Base-by-base conservation (phyloP, 1,140 invertebrate genomes). In the Grapholita molesta region DNA sequence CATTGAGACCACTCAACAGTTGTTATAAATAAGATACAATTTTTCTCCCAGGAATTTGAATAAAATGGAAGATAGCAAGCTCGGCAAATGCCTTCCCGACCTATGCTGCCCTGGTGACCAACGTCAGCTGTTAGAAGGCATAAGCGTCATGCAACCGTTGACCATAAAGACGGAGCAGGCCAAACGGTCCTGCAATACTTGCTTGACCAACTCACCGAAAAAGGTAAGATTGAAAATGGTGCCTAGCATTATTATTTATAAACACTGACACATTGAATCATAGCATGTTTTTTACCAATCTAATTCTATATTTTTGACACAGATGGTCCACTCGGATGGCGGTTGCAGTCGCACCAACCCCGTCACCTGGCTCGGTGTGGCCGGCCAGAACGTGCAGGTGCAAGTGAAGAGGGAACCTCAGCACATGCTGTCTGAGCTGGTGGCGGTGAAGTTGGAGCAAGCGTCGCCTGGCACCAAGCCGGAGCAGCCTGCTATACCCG, bases 331-430 rank as follows among this genome's bases (percentile, higher is more conserved):
- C 68, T 78, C 85, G 7, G 85, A 86, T 64, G 84, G 89, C 68
- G 91, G 90, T 0, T 94, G 93, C 79, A 94, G 93, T 75, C 83
- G 93, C 28, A 94, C 93, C 4, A 94, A 94, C 78, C 93, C 93
- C 0, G 89, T 94, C 18, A 89, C 93, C 12, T 94, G 93, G 93
- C 76, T 90, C 9, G 88, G 86, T n/a, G 82, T 89, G 66, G 80
- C 80, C 6, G 86, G 86, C 0, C 83, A 84, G 55, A 85, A 83
- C 70, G 74, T 89, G 6, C 85, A 86, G 24, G 88, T 91, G 9
- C 89, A 91, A 67, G 90, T 92, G 67, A 92, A 92, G 66, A 69
- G 88, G 8, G 91, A 92, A 67, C 91, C 91, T 0, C 85, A 84
- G 64, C 84, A 85, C 73, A 38, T 88, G 64, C 83, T 90, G 38